Percentiles rank a stretch among this genome's conserved stretches.
These are phyloP conservation scores for Calephelis perditalis DNA, from an alignment of 2,888 invertebrate species.

Conservation along the genomic window DNA sequence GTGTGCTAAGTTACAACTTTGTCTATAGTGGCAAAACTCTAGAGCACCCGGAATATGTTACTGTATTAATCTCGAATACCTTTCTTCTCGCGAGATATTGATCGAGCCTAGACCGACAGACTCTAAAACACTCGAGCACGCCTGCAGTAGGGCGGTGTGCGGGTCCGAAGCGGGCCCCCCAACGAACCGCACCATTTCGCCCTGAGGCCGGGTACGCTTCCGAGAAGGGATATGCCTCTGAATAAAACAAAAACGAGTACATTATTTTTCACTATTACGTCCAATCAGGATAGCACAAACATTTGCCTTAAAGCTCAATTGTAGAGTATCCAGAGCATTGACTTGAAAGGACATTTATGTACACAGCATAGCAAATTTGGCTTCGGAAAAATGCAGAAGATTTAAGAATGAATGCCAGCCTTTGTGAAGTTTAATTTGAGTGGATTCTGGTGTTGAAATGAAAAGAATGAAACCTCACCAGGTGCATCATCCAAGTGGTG, in stretches of 20 bases:
- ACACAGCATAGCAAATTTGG: too few relatives aligned
- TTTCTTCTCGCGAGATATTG: conserved; percentile 90
- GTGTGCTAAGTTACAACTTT: too few relatives aligned
- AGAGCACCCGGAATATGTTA: too few relatives aligned
- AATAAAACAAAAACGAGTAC: conserved; percentile 19
- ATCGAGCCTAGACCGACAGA: conserved; percentile 85
- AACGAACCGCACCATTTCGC: conserved; percentile 62
- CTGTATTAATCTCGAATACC: conserved; percentile 55
- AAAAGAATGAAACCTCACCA: conserved; percentile 53
- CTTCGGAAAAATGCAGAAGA: too few relatives aligned
- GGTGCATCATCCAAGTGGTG: conserved; percentile 84
- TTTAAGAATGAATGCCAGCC: too few relatives aligned
- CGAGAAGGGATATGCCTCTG: conserved; percentile 79
- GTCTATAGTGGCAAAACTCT: not conserved
- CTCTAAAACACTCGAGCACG: conserved; percentile 87
- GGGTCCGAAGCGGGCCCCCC: conserved; percentile 67
- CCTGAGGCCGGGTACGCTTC: conserved; percentile 73
- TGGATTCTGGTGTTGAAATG: too few relatives aligned
- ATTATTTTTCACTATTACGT: not conserved
- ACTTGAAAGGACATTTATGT: too few relatives aligned
- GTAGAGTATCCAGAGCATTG: too few relatives aligned
- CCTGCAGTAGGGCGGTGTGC: conserved; percentile 72
- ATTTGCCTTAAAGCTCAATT: too few relatives aligned
- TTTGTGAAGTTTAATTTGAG: too few relatives aligned
- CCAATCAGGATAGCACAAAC: too few relatives aligned